Conservation (phyloP, 2,888 invertebrate genomes). For the Junonia oenone region DNA sequence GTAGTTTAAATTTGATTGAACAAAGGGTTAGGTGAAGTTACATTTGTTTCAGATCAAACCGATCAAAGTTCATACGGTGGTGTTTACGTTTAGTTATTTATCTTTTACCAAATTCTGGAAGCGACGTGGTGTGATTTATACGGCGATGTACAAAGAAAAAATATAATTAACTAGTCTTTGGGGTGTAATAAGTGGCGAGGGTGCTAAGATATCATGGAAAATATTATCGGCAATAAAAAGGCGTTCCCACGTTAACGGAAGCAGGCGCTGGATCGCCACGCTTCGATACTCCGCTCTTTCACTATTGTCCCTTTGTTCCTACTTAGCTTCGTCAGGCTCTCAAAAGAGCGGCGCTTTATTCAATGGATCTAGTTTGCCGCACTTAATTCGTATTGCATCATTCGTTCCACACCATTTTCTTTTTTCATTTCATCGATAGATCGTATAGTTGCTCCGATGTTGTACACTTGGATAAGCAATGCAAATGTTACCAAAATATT, state of each 20-base stretch:
- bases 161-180: slow-evolving; percentile 9
- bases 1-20: slow-evolving; percentile 19
- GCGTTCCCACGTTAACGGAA: slow-evolving; percentile 73
- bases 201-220: slow-evolving; percentile 40
- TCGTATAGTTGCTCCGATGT: background rate
- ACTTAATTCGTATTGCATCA: slow-evolving; percentile 66
- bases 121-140: background rate
- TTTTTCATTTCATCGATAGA: background rate
- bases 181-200: slow-evolving; percentile 17
- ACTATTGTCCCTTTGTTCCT: slow-evolving; percentile 68
- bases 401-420: slow-evolving; percentile 60
- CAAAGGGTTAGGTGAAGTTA: slow-evolving; percentile 11
- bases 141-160: slow-evolving; percentile 2
- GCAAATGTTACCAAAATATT: background rate
- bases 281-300: slow-evolving; percentile 68
- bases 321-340: slow-evolving; percentile 56
- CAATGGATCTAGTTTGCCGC: slow-evolving; percentile 64
- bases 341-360: slow-evolving; percentile 61
- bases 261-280: slow-evolving; percentile 62
- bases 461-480: background rate
- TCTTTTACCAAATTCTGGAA: background rate
- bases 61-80: slow-evolving; percentile 2
- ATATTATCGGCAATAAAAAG: slow-evolving; percentile 53
- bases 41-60: slow-evolving; percentile 4
- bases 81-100: background rate